Evolutionary conservation across 2,888 invertebrate genomes (phyloP).

Genomic region (Sinodicranocentrus sp.): DNA sequence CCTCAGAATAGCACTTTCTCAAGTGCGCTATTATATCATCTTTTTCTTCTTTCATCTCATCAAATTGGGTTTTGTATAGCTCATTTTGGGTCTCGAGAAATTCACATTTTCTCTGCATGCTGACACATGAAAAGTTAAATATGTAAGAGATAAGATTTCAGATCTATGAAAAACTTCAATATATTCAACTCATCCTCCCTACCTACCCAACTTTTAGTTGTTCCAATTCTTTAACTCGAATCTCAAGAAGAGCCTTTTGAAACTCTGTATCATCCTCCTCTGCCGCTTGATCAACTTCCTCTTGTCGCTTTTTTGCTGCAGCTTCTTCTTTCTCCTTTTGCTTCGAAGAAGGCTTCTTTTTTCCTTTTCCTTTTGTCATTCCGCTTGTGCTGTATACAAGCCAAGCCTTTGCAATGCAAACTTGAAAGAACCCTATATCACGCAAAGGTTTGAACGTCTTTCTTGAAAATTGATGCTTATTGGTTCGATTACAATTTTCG

Average conservation of each 20-base stretch:
- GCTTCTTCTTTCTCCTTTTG: conserved; percentile 68
- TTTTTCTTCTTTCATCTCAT: conserved; percentile 73
- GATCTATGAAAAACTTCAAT: too few species aligned
- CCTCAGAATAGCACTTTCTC: conserved; percentile 68
- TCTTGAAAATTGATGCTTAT: too few species aligned
- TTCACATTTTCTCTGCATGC: conserved; percentile 75
- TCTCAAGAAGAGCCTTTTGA: conserved; percentile 73
- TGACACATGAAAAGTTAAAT: too few species aligned
- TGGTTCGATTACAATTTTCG: too few species aligned
- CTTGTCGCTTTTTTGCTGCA: conserved; percentile 57
- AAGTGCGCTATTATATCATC: conserved; percentile 75
- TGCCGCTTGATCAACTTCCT: conserved; percentile 67
- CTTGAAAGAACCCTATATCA: too few species aligned
- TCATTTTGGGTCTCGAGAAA: conserved; percentile 75
- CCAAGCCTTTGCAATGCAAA: too few species aligned
- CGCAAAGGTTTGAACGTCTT: too few species aligned
- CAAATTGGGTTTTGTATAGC: conserved; percentile 73
- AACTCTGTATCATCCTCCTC: conserved; percentile 75
- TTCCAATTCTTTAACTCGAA: conserved; percentile 75
- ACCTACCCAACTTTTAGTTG: conserved; percentile 74
- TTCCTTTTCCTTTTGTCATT: conserved; percentile 59
- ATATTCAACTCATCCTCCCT: too few species aligned
- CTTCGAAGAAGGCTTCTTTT: conserved; percentile 46
- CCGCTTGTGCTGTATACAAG: too few species aligned
- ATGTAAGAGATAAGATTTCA: too few species aligned